Base-by-base conservation (phyloP, 2,797 vertebrate genomes). In the Morelia viridis region DNA sequence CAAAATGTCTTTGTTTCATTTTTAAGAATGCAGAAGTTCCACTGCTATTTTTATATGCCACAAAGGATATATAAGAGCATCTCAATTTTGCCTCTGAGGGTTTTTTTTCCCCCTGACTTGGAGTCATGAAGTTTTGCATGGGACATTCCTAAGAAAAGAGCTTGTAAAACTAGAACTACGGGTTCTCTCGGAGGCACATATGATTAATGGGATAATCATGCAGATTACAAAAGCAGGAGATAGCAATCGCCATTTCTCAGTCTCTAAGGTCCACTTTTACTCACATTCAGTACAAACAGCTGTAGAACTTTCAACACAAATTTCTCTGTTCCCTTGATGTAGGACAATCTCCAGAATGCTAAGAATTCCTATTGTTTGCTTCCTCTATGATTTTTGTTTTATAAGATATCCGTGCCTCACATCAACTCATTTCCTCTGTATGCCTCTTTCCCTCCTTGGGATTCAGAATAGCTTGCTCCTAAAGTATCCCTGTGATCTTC, bases 171-270 rank as follows among this genome's bases (percentile, higher is more conserved):
- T 89, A 91, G 95, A 95, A 94, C 28, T 3, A 89, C 96, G 41
- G 96, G 95, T 96, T 92, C 92, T 97, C 94, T 94, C 26, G 62
- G 94, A 96, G 96, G 96, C 94, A 93, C 94, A 95, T 46, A 91
- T 96, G 96, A 97, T 97, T 95, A 95, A 97, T 96, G 96, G 96
- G 95, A 96, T 95, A 94, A 97, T 95, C 94, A 94, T 88, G 94
- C 93, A 94, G 94, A 96, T 96, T 96, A 96, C 94, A 96, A 96
- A 91, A 95, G 96, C 97, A 92, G 92, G 96, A 96, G 95, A 96
- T 96, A 95, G 95, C 93, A 94, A 93, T 96, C 96, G 96, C 96
- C 94, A 91, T 96, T 94, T 91, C 90, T 58, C 0, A 0, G 89
- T 97, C 97, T 95, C 97, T 61, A 8, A 95, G 96, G 97, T 96